A percentile compares a stretch with the other conserved stretches of the same genome.
Evolutionary conservation across 2,888 invertebrate genomes (phyloP).

Genomic region (Polymixis flavicincta): DNA sequence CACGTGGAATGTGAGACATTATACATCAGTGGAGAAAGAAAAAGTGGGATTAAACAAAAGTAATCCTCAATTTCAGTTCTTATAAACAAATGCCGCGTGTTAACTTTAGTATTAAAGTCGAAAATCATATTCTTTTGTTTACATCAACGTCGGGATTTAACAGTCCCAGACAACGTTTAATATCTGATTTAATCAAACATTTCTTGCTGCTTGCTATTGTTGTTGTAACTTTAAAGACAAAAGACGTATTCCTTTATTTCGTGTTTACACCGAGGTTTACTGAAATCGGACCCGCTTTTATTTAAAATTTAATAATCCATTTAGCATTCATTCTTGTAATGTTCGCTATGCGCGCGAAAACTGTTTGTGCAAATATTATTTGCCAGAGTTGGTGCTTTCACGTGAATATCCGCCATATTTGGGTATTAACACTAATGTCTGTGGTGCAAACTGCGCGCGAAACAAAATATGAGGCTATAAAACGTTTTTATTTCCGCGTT

Average conservation of each 20-base stretch:
- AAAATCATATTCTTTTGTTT: slow-evolving; percentile 47
- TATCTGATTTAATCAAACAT: slow-evolving; percentile 40
- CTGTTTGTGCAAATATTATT: slow-evolving; percentile 41
- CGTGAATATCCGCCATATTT: slow-evolving; percentile 36
- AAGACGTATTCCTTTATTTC: slow-evolving; percentile 28
- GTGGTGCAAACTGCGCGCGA: slow-evolving; percentile 35
- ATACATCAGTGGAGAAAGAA: neutral
- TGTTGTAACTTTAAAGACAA: slow-evolving; percentile 31
- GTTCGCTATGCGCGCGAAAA: slow-evolving; percentile 32
- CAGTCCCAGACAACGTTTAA: slow-evolving; percentile 35
- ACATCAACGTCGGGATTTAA: slow-evolving; percentile 25
- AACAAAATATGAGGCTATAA: slow-evolving; percentile 38
- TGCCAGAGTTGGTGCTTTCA: slow-evolving; percentile 26
- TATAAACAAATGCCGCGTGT: neutral
- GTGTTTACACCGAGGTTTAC: slow-evolving; percentile 17
- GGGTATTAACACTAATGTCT: slow-evolving; percentile 38
- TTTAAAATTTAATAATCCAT: slow-evolving; percentile 40
- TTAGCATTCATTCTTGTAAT: slow-evolving; percentile 23
- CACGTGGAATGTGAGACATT: neutral
- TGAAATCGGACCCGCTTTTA: slow-evolving; percentile 18
- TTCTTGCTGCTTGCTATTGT: slow-evolving; percentile 28
- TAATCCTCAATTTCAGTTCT: neutral
- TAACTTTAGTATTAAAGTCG: slow-evolving; percentile 1
- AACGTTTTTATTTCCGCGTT: slow-evolving; percentile 33
- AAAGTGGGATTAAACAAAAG: neutral